Evolutionary conservation across 2,888 invertebrate genomes (phyloP), one percentile per base, ranked within the genome.

Genomic region (Latheticus oryzae): DNA sequence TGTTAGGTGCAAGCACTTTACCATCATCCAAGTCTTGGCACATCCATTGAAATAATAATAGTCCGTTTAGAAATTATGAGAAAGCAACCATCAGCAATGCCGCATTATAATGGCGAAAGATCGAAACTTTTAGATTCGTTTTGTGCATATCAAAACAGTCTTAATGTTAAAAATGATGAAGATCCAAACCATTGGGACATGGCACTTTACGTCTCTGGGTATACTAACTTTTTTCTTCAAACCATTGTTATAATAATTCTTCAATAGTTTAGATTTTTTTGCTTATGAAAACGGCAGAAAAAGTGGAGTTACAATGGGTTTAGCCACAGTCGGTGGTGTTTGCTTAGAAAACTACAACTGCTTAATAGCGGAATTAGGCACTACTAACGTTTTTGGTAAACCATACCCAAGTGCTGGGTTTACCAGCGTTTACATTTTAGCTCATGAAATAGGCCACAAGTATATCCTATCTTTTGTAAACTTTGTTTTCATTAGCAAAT

Each of bases 401-500:
- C 90, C 91, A 1, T 91, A 90, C 78, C 91, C 91, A 2, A 91
- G 91, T 23, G 89, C 91, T 13, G 91, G 91, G n/a, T 90, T 91
- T 75, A 89, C 89, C 9, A 90, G 91, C 40, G 88, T 91, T 68
- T 91, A 89, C 77, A 88, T 91, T 72, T 83, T 90, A 60, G 91
- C 91, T 0, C 91, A 91, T 75, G 92, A 91, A 81, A 90, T 92
- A 58, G 91, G 91, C 60, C 91, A 90, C 78, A 91, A 90, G 90
- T 91, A 83, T 80, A 83, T 82, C 13, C 7, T 3, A 8, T 2
- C 9, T n/a, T n/a, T n/a, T n/a, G n/a, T n/a, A n/a, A n/a, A n/a
- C n/a, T n/a, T n/a, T n/a, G n/a, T n/a, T n/a, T n/a, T n/a, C n/a
- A n/a, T n/a, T n/a, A n/a, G n/a, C n/a, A n/a, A n/a, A n/a, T 2